phyloP scores from a whole-genome alignment of 2,888 invertebrate species.

The Acleris sparsana region DNA sequence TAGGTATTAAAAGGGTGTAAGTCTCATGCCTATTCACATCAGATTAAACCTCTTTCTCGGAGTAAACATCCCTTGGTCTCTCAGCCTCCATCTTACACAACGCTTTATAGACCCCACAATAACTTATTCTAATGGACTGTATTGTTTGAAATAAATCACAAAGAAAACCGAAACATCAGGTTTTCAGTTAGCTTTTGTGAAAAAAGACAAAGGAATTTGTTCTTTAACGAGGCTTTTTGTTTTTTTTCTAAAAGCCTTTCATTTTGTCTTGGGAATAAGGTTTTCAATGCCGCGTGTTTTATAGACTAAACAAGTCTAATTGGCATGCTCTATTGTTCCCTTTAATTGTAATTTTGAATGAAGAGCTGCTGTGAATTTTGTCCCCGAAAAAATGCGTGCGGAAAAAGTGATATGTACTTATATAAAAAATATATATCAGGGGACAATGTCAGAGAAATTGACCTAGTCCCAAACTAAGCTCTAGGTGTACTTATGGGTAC shows the following conservation, averaged over 20 bases:
- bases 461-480: no score
- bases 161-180: conserved; percentile 36
- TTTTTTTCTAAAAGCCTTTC: conserved; percentile 26
- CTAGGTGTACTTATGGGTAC: no score
- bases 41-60: not conserved
- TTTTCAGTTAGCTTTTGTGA: conserved; percentile 27
- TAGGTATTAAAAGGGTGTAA: not conserved
- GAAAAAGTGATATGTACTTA: no score
- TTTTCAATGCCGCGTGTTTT: conserved; percentile 21
- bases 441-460: no score
- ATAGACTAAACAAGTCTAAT: conserved; percentile 11
- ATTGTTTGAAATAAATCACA: conserved; percentile 34
- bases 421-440: no score
- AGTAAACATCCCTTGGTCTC: conserved; percentile 3
- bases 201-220: conserved; percentile 31
- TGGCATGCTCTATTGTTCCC: conserved; percentile 3
- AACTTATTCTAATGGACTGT: conserved; percentile 29
- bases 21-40: not conserved
- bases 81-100: conserved; percentile 1
- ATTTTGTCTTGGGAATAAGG: conserved; percentile 13
- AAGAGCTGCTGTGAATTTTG: no score
- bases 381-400: no score
- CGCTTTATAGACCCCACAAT: conserved; percentile 24
- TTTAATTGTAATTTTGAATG: not conserved
- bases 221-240: conserved; percentile 26